Evolutionary conservation across 2,888 invertebrate genomes (phyloP).

Genomic region (Scrobipalpa costella): DNA sequence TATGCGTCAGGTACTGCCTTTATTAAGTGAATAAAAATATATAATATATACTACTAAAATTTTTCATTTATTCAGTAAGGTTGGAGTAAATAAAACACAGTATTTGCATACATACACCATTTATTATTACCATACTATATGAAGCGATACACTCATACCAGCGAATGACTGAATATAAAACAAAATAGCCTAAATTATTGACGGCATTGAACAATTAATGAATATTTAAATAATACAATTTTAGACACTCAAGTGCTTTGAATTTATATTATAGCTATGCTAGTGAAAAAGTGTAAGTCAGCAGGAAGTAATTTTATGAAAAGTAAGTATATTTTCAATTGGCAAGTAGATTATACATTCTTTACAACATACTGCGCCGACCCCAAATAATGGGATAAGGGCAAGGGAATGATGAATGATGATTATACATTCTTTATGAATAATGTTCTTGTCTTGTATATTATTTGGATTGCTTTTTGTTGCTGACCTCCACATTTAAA

Average conservation of each 20-base stretch:
- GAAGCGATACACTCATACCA: conserved; percentile 60
- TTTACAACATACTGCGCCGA: too few relatives aligned
- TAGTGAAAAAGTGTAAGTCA: too few relatives aligned
- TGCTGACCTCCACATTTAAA: background rate
- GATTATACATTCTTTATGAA: too few relatives aligned
- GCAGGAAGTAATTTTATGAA: too few relatives aligned
- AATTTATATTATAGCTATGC: background rate
- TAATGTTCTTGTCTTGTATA: background rate
- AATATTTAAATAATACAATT: background rate
- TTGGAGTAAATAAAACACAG: conserved; percentile 44
- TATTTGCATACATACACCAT: conserved; percentile 62
- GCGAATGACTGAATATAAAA: conserved; percentile 46
- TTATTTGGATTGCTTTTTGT: background rate
- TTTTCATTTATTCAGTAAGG: background rate
- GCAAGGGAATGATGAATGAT: too few relatives aligned
- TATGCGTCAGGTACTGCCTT: conserved; percentile 32
- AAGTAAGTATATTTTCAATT: too few relatives aligned
- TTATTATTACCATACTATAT: conserved; percentile 62
- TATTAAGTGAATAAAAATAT: conserved; percentile 33
- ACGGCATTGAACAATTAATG: background rate
- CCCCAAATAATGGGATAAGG: too few relatives aligned
- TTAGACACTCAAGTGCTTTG: background rate
- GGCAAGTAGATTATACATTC: too few relatives aligned
- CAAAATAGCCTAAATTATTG: background rate
- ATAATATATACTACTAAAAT: background rate